phyloP scores from a whole-genome alignment of 2,888 invertebrate genomes.

The Sturmia bella region DNA sequence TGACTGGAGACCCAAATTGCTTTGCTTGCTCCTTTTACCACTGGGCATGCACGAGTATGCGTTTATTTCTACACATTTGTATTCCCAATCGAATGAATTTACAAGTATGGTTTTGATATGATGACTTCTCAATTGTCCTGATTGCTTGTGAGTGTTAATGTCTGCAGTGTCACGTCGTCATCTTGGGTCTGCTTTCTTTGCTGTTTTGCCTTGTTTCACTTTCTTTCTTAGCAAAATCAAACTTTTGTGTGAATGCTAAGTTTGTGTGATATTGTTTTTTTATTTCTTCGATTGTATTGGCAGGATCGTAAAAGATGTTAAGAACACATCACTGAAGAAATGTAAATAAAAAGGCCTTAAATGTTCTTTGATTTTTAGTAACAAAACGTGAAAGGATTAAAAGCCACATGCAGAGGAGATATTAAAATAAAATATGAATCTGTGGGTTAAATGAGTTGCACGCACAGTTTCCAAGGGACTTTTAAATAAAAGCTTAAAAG shows the following conservation, averaged over 20 bases:
- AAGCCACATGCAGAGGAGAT: not conserved
- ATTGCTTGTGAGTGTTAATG: conserved; percentile 54
- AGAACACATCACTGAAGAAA: not conserved
- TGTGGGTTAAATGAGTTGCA: not conserved
- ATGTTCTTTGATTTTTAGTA: conserved; percentile 50
- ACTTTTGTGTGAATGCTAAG: not conserved
- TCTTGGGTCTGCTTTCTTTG: conserved; percentile 1
- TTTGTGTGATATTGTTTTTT: not conserved
- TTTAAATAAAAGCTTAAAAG: too few relatives aligned
- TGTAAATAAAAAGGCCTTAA: conserved; percentile 40
- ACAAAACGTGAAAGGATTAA: conserved; percentile 52
- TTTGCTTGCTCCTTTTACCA: too few relatives aligned
- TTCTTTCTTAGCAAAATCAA: not conserved
- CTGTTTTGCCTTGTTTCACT: not conserved
- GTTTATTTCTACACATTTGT: not conserved
- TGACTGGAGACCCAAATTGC: too few relatives aligned
- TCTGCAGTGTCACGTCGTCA: conserved; percentile 60
- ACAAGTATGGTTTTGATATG: conserved; percentile 50
- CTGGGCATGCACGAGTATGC: too few relatives aligned
- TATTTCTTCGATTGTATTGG: not conserved
- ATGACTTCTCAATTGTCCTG: conserved; percentile 60
- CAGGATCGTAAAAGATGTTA: not conserved
- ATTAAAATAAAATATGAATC: not conserved
- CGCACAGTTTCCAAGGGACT: not conserved
- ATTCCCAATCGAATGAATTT: conserved; percentile 46